phyloP scores from a whole-genome alignment of 2,888 invertebrate genomes.

The Syritta pipiens region DNA sequence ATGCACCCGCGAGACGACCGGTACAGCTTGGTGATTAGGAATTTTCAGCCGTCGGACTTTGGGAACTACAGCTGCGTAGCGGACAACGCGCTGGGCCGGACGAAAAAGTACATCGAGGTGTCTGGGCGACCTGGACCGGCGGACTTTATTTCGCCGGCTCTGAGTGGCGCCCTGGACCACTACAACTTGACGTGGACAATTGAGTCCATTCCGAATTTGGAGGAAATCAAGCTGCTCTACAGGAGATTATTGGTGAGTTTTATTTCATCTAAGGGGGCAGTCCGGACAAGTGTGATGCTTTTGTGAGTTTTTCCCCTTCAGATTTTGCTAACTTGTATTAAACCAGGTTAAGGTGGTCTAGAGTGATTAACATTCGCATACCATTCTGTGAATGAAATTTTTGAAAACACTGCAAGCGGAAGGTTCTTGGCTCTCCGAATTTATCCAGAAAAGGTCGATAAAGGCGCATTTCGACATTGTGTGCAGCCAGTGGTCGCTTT shows the following conservation, averaged over 20 bases:
- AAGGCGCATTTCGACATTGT: no score
- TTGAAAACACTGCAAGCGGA: no score
- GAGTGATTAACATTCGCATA: no score
- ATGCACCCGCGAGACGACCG: constrained; percentile 83
- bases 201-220: constrained; percentile 83
- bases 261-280: not conserved
- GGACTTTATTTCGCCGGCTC: constrained; percentile 82
- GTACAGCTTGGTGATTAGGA: constrained; percentile 82
- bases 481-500: no score
- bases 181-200: constrained; percentile 85
- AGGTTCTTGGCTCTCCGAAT: no score
- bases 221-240: constrained; percentile 84
- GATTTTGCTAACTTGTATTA: no score
- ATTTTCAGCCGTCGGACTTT: constrained; percentile 83
- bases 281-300: no score
- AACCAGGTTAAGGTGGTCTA: no score
- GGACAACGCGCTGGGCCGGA: constrained; percentile 81
- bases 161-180: constrained; percentile 82
- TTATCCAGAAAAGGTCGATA: no score
- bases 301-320: no score
- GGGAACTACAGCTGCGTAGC: constrained; percentile 83
- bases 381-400: no score
- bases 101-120: constrained; percentile 83
- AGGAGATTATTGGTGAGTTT: constrained; percentile 82
- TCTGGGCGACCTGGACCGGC: constrained; percentile 84